Percentiles rank a stretch among this genome's conserved stretches.
These are phyloP conservation scores for Anhinga anhinga DNA, from an alignment of 2,113 vertebrate genomes.

Conservation along the genomic window DNA sequence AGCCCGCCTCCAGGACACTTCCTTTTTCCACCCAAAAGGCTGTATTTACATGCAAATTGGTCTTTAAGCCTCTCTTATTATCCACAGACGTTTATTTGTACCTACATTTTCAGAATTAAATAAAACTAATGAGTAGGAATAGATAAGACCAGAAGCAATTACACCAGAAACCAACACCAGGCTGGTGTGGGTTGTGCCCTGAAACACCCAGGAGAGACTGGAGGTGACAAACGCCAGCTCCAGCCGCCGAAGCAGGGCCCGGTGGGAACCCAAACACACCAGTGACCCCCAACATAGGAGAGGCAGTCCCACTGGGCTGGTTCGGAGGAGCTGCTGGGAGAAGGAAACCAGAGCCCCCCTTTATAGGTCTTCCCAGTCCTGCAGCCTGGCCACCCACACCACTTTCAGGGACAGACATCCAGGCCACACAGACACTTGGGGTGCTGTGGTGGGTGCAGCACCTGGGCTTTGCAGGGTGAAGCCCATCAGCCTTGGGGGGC, in stretches of 20 bases:
- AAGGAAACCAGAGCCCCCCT: neutral
- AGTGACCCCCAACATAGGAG: neutral
- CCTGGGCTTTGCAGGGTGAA: accelerated
- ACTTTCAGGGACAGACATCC: neutral
- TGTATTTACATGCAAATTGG: neutral
- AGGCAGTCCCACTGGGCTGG: accelerated
- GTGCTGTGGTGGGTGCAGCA: neutral
- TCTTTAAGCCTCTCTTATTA: neutral
- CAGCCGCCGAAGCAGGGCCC: neutral
- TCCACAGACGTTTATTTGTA: neutral
- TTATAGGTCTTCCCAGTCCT: neutral
- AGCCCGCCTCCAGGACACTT: neutral
- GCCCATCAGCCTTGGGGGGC: neutral
- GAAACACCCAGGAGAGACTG: neutral
- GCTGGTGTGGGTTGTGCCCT: neutral
- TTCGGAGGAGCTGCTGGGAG: accelerated
- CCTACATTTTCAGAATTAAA: neutral
- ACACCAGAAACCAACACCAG: neutral
- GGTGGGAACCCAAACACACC: neutral
- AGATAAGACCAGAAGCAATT: neutral
- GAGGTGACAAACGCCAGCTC: neutral
- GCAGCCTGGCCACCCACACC: neutral
- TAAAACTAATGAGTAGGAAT: neutral
- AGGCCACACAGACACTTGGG: accelerated
- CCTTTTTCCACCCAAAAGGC: neutral